Conservation (phyloP, 2,797 vertebrate species). For the Eremophila alpestris region DNA sequence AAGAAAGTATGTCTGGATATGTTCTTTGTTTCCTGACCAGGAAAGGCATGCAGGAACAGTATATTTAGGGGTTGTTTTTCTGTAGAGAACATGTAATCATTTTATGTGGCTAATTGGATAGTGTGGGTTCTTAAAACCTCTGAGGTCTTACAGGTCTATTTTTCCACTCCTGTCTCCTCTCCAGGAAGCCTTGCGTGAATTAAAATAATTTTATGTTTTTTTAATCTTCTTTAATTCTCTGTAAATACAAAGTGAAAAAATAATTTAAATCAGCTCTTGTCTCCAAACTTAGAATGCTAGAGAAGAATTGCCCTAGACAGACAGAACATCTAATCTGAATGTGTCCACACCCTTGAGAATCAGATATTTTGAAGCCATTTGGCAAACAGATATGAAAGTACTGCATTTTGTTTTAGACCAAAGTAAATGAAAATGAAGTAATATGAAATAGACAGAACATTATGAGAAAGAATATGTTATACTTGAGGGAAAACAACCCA, state of each 20-base stretch:
- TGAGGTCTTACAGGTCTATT: neutral
- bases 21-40: neutral
- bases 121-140: neutral
- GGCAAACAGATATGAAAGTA: neutral
- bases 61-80: neutral
- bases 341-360: neutral
- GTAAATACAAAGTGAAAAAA: neutral
- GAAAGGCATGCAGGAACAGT: neutral
- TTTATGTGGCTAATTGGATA: neutral
- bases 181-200: neutral
- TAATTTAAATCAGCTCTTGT: neutral
- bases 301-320: neutral
- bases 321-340: neutral
- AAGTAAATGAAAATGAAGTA: neutral
- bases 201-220: neutral
- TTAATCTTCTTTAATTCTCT: neutral
- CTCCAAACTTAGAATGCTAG: neutral
- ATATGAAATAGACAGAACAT: neutral
- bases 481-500: neutral
- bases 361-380: neutral
- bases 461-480: neutral
- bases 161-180: neutral
- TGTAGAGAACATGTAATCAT: neutral
- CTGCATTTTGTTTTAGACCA: neutral
- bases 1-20: neutral